A percentile compares a stretch with the other conserved stretches of the same genome.
phyloP scores from a whole-genome alignment of 92 coral and sea anemone genomes.

The Ricordea florida region DNA sequence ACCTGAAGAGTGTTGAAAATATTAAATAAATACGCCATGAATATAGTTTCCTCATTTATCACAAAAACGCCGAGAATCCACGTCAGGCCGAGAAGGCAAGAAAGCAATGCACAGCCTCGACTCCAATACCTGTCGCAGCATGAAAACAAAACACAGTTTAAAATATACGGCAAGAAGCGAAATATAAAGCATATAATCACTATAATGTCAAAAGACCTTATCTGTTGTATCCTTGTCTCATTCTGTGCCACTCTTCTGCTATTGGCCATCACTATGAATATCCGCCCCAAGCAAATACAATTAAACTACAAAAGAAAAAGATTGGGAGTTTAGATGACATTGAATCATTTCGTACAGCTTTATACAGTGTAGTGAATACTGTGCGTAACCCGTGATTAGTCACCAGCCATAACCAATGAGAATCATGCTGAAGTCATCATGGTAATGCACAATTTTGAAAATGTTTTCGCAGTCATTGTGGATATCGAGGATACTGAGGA shows the following conservation, averaged over 20 bases:
- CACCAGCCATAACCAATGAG: too few species aligned
- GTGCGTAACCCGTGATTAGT: too few species aligned
- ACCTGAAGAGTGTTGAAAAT: constrained; percentile 81
- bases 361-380: too few species aligned
- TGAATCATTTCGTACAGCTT: too few species aligned
- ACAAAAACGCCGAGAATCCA: constrained; percentile 89
- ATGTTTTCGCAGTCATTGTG: too few species aligned
- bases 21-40: constrained; percentile 84
- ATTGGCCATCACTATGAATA: constrained; percentile 78
- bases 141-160: too few species aligned
- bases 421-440: too few species aligned
- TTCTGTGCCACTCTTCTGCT: constrained; percentile 37
- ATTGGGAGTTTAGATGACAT: too few species aligned
- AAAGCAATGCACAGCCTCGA: constrained; percentile 73
- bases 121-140: constrained; percentile 77
- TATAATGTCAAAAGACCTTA: constrained; percentile 41
- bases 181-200: too few species aligned
- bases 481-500: too few species aligned
- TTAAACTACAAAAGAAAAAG: constrained; percentile 69
- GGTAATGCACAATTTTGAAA: too few species aligned
- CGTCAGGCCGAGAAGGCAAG: constrained; percentile 83
- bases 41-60: constrained; percentile 69
- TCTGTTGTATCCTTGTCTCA: constrained; percentile 54
- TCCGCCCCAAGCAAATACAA: constrained; percentile 69
- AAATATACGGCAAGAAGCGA: too few species aligned